These are phyloP conservation scores for Dynastes maya DNA, from an alignment of 2,888 invertebrate species.

Conservation along the genomic window DNA sequence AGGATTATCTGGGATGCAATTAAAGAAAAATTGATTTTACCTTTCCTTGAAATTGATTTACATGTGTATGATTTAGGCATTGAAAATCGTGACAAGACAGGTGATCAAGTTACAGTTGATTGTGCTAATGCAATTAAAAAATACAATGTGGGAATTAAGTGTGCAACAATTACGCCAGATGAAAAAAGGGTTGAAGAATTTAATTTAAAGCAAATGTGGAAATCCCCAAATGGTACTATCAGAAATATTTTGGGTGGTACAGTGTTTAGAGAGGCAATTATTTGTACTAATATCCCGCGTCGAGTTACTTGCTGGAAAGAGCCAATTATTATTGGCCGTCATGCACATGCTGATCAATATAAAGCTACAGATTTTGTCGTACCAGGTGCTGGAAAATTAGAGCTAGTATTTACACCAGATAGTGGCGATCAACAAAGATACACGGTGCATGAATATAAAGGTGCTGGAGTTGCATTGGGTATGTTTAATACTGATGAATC, in stretches of 20 bases:
- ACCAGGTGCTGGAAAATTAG: conserved; percentile 90
- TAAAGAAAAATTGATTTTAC: conserved; percentile 96
- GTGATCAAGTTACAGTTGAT: conserved; percentile 96
- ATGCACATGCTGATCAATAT: conserved; percentile 98
- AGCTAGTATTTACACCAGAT: conserved; percentile 85
- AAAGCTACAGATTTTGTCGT: conserved; percentile 98
- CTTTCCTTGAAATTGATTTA: conserved; percentile 95
- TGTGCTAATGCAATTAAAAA: conserved; percentile 97
- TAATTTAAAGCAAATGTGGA: conserved; percentile 92
- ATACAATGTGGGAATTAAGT: conserved; percentile 99
- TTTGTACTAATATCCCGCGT: conserved; percentile 95
- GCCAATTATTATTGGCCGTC: conserved; percentile 98
- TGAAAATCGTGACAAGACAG: conserved; percentile 93
- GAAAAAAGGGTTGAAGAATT: conserved; percentile 95
- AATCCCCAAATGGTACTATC: conserved; percentile 91
- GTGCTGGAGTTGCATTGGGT: conserved; percentile 92
- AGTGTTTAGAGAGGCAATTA: conserved; percentile 87
- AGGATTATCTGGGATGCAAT: conserved; percentile 99
- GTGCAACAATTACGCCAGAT: conserved; percentile 98
- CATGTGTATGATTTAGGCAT: conserved; percentile 96
- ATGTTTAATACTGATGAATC: conserved; percentile 98
- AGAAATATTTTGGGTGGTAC: conserved; percentile 90
- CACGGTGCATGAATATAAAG: conserved; percentile 88
- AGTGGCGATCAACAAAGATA: conserved; percentile 78
- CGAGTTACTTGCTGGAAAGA: conserved; percentile 96